phyloP scores from a whole-genome alignment of 2,888 invertebrate species.

The Microdon myrmicae region DNA sequence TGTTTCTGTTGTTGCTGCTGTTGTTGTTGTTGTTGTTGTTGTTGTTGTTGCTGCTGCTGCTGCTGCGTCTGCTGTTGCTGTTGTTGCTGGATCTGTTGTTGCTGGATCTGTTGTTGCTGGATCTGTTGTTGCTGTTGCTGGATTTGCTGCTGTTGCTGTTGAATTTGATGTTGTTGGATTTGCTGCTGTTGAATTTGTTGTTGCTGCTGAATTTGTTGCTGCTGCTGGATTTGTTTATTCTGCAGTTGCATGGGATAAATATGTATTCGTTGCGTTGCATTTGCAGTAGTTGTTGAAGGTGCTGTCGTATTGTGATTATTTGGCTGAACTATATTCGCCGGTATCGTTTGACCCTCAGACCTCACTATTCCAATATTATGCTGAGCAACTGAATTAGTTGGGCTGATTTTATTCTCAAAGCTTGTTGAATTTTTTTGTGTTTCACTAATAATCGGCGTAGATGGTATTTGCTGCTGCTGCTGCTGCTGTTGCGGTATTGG shows the following conservation, averaged over 20 bases:
- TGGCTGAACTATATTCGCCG: constrained; percentile 65
- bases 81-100: constrained; percentile 37
- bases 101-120: constrained; percentile 19
- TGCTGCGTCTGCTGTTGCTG: constrained; percentile 41
- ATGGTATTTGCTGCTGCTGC: constrained; percentile 41
- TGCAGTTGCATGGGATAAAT: constrained; percentile 62
- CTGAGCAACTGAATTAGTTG: constrained; percentile 28
- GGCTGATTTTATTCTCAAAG: constrained; percentile 33
- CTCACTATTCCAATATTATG: constrained; percentile 35
- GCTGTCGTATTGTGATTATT: constrained; percentile 62
- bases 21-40: constrained; percentile 21
- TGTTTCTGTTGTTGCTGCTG: constrained; percentile 35
- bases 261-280: constrained; percentile 59
- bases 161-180: constrained; percentile 31
- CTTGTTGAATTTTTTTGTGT: constrained; percentile 15
- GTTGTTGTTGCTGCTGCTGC: constrained; percentile 28
- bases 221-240: constrained; percentile 51
- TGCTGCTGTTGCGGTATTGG: constrained; percentile 27
- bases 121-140: constrained; percentile 19
- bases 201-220: constrained; percentile 24
- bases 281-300: constrained; percentile 32
- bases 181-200: constrained; percentile 36
- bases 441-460: constrained; percentile 7
- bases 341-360: constrained; percentile 55
- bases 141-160: constrained; percentile 21